phyloP scores from a whole-genome alignment of 2,888 invertebrate genomes.

The Chaitophorus viminalis region DNA sequence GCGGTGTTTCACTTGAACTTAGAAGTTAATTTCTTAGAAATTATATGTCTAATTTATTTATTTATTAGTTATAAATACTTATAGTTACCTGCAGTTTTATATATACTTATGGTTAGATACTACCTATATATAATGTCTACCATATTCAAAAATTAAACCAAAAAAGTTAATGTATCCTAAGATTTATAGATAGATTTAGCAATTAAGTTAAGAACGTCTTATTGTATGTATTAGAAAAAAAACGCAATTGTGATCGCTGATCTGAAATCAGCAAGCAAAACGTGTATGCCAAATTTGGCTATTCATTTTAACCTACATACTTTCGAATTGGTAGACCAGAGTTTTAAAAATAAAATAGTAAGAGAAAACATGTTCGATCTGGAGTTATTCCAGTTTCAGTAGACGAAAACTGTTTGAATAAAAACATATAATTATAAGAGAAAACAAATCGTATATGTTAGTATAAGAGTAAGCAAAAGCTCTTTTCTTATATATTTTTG shows the following conservation, averaged over 20 bases:
- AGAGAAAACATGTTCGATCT: slow-evolving; percentile 18
- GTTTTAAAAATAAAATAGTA: not conserved
- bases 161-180: no score
- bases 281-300: slow-evolving; percentile 41
- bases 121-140: no score
- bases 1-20: no score
- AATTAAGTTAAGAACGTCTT: not conserved
- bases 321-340: not conserved
- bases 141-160: no score
- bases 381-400: slow-evolving; percentile 9
- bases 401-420: not conserved
- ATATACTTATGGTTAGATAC: no score
- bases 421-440: not conserved
- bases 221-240: not conserved
- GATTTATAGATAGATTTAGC: no score
- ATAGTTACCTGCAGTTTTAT: no score
- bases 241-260: not conserved
- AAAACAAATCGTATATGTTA: not conserved
- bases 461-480: no score
- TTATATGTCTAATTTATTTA: no score
- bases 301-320: slow-evolving; percentile 1
- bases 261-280: slow-evolving; percentile 1
- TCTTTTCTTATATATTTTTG: no score
- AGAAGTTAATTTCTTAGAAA: no score
- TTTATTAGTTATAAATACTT: no score